Base-by-base conservation (phyloP, 2,797 vertebrate genomes). In the Tarsius wallacei region DNA sequence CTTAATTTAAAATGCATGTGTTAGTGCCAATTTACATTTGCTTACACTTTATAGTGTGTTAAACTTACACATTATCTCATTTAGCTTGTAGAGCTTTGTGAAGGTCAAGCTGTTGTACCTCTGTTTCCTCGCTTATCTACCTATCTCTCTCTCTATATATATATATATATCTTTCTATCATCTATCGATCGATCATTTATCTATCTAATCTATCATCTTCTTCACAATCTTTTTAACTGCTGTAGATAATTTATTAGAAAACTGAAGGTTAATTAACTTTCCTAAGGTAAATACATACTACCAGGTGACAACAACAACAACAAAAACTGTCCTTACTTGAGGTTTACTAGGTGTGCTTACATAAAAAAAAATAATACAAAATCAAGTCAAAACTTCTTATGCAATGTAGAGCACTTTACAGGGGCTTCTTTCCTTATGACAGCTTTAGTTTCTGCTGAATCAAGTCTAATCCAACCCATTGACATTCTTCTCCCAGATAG, bases 161-260 rank as follows among this genome's bases (percentile, higher is more conserved):
- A 0, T 57, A 57, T 59, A 0, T 10, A 26, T 14, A 42, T 42
- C 42, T 42, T 42, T 42, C 42, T 42, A 42, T 42, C 42, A 42
- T 42, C 42, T 5, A 42, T 42, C 42, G 5, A 42, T 42, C 42
- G 42, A 42, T 42, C 42, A 42, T 42, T 42, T 42, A 42, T 42
- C 42, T 42, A 42, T 42, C 42, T 42, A 42, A 42, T 42, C 42
- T 42, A 42, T 42, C 42, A 42, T 6, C 42, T 42, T 42, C 9
- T 33, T 78, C 36, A 12, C 14, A 82, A 87, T 22, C 73, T 89
- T 74, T 47, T 85, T 28, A 28, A 33, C 70, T 77, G 16, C 71
- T 88, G 78, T 19, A 84, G 49, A 71, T 42, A 10, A 57, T 80
- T 89, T 92, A 53, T 64, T 42, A 73, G n/a, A 89, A 88, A 89